Evolutionary conservation across 1,140 invertebrate species (phyloP).

Genomic region (Drosophila lowei): DNA sequence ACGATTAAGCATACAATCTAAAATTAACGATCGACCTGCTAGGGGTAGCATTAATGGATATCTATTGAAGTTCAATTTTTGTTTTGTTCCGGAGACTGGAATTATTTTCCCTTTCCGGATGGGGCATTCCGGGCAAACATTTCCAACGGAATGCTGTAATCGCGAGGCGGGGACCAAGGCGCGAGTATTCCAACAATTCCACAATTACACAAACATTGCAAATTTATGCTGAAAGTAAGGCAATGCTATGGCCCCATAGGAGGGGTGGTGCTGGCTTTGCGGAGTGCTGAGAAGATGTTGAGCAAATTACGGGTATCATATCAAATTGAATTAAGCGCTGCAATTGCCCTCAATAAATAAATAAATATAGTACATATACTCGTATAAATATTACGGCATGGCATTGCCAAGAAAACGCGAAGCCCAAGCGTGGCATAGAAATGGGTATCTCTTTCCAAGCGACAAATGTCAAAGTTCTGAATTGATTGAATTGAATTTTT

Average conservation of each 20-base stretch:
- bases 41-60: too few relatives aligned
- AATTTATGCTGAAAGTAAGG: slow-evolving; percentile 5
- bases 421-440: slow-evolving; percentile 11
- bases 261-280: too few relatives aligned
- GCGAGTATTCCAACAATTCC: too few relatives aligned
- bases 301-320: slow-evolving; percentile 65
- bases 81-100: too few relatives aligned
- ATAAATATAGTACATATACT: slow-evolving; percentile 1
- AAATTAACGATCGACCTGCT: too few relatives aligned
- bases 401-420: slow-evolving; percentile 32
- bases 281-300: slow-evolving; percentile 22
- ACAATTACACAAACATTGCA: not conserved
- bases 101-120: too few relatives aligned
- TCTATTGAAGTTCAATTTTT: too few relatives aligned
- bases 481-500: slow-evolving; percentile 20
- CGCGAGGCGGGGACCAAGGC: too few relatives aligned
- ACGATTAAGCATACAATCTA: too few relatives aligned
- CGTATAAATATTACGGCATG: slow-evolving; percentile 37
- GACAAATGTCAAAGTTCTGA: slow-evolving; percentile 26
- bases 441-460: slow-evolving; percentile 10
- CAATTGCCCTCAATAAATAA: slow-evolving; percentile 57
- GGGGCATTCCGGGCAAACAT: too few relatives aligned
- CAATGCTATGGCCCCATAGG: not conserved
- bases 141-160: too few relatives aligned
- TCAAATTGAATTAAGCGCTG: slow-evolving; percentile 76